Evolutionary conservation across 2,888 invertebrate species (phyloP), one percentile per base, ranked within the genome.

Genomic region (Germaria angustata): DNA sequence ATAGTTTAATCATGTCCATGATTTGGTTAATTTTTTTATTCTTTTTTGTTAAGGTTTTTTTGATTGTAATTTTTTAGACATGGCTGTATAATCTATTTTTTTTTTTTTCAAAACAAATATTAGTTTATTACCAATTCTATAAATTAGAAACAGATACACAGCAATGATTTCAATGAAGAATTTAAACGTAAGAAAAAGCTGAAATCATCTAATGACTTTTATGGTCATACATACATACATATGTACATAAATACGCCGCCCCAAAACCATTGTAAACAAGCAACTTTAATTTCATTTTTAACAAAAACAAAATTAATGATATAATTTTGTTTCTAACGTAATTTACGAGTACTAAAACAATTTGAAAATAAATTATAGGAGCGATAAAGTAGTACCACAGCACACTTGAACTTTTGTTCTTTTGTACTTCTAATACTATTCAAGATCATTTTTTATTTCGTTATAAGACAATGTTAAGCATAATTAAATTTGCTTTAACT

Each of bases 121-220:
- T 41, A 17, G 72, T 32, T 68, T 61, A 72, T 57, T 55, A 57
- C 79, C 79, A 71, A 75, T 65, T 82, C 71, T 9, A 59, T 36
- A 22, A 46, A 49, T 46, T 22, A 34, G 57, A 49, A 34, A 66
- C n/a, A 66, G 53, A 44, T 22, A 68, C 68, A 61, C 11, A 17
- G 1, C 11, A 51, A 32, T 9, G 24, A 36, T 34, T 17, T 36
- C 15, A 66, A 22, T 68, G 4, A 6, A 68, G 41, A 9, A 24
- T 39, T 20, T 11, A 46, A 36, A 51, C 20, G 9, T 15, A 11
- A 28, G 34, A 39, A 39, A 20, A 51, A 55, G 32, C 32, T 79
- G 20, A 69, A 65, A 39, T 72, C 49, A 65, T 57, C 15, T 11
- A 15, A 49, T 49, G 69, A 49, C 72, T 32, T 65, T 71, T 78